Evolutionary conservation across 2,113 vertebrate genomes (phyloP).

Genomic region (Silurus glanis): DNA sequence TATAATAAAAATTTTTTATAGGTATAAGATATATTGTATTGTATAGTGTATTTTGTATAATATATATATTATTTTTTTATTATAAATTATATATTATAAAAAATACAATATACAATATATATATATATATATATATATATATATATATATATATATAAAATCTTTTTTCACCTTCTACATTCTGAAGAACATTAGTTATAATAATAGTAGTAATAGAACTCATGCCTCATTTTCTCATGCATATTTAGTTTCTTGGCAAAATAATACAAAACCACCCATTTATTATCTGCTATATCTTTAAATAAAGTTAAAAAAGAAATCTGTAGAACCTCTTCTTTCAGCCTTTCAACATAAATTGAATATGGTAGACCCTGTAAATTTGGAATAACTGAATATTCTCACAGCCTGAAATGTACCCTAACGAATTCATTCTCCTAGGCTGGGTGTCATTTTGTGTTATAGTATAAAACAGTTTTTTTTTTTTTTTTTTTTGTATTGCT

Average conservation of each 20-base stretch:
- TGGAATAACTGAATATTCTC: conserved; percentile 28
- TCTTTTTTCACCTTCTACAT: background rate
- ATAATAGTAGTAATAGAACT: background rate
- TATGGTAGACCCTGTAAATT: background rate
- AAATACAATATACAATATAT: no score
- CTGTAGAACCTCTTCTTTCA: background rate
- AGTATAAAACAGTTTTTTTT: conserved; percentile 3
- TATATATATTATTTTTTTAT: no score
- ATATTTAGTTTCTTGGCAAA: background rate
- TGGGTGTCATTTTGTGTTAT: background rate
- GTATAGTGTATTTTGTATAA: background rate
- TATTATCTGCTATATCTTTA: conserved; percentile 1
- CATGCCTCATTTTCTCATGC: background rate
- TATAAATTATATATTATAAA: no score
- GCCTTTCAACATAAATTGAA: conserved; percentile 10
- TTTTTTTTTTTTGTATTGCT: background rate
- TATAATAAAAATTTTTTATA: background rate
- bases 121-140: no score
- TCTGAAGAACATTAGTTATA: background rate
- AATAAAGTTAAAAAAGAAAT: background rate
- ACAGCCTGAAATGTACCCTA: conserved; percentile 17
- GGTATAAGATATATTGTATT: background rate
- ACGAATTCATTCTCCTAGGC: background rate
- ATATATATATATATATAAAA: background rate
- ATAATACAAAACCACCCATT: background rate